These are phyloP conservation scores for Lanistes nyassanus DNA, from an alignment of 1,140 invertebrate species.

Conservation along the genomic window DNA sequence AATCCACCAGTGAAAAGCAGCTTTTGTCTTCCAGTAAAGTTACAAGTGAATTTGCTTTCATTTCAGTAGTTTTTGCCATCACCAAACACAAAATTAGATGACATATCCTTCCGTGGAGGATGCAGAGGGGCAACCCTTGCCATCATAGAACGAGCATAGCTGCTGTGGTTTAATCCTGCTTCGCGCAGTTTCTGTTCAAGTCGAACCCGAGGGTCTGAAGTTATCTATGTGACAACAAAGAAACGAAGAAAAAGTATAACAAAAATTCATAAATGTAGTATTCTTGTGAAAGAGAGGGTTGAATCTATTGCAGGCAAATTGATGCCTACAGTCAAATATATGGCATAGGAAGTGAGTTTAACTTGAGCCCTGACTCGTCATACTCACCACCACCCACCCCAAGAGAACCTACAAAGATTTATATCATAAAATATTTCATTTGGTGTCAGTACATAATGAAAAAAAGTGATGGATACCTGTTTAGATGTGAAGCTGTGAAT, in stretches of 20 bases:
- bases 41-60: background rate
- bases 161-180: constrained; percentile 56
- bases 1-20: too few species aligned
- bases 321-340: too few species aligned
- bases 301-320: too few species aligned
- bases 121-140: constrained; percentile 48
- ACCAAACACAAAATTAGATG: constrained; percentile 53
- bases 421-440: background rate
- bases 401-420: background rate
- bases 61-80: background rate
- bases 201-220: constrained; percentile 58
- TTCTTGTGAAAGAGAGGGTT: too few species aligned
- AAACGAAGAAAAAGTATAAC: constrained; percentile 5
- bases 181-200: constrained; percentile 59
- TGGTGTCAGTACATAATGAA: background rate
- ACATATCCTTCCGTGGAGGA: constrained; percentile 57
- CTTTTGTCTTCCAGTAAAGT: too few species aligned
- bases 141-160: constrained; percentile 58
- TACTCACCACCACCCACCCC: background rate
- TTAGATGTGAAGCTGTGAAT: constrained; percentile 57
- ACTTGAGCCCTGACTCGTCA: background rate
- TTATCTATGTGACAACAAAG: constrained; percentile 49
- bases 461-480: constrained; percentile 46
- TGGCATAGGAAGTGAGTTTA: too few species aligned
- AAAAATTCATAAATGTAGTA: background rate